phyloP scores from a whole-genome alignment of 2,113 vertebrate species.

The Oreochromis aureus region DNA sequence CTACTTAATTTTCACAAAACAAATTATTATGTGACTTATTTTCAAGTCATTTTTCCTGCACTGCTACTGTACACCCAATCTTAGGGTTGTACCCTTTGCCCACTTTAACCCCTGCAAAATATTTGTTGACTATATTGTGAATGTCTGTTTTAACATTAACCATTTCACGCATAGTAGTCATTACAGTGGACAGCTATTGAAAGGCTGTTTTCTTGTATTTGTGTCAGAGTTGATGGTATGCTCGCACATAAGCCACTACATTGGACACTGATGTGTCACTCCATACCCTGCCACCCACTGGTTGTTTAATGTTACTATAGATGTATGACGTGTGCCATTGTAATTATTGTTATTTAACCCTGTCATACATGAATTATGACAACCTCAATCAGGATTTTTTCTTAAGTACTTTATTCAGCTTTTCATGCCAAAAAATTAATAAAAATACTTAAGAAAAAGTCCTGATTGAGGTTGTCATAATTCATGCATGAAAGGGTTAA shows the following conservation, averaged over 20 bases:
- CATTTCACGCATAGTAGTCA: neutral
- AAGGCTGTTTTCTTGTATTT: neutral
- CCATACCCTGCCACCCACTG: neutral
- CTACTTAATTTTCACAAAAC: neutral
- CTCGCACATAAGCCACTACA: neutral
- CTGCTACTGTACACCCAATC: neutral
- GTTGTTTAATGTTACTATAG: neutral
- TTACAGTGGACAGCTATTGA: neutral
- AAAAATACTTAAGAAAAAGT: neutral
- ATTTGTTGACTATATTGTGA: neutral
- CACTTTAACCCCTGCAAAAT: neutral
- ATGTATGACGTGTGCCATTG: neutral
- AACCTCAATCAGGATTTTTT: neutral
- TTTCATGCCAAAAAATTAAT: neutral
- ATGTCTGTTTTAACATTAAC: neutral
- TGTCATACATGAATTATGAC: neutral
- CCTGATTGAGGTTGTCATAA: neutral
- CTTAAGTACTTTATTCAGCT: neutral
- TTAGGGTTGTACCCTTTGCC: neutral
- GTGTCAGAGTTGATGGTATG: neutral
- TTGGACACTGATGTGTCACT: neutral
- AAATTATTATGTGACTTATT: neutral
- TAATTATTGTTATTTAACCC: neutral
- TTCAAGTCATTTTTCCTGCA: neutral
- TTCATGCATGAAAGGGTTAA: neutral